These are phyloP conservation scores for Discoglossus pictus DNA, from an alignment of 2,797 vertebrate species.

Conservation along the genomic window DNA sequence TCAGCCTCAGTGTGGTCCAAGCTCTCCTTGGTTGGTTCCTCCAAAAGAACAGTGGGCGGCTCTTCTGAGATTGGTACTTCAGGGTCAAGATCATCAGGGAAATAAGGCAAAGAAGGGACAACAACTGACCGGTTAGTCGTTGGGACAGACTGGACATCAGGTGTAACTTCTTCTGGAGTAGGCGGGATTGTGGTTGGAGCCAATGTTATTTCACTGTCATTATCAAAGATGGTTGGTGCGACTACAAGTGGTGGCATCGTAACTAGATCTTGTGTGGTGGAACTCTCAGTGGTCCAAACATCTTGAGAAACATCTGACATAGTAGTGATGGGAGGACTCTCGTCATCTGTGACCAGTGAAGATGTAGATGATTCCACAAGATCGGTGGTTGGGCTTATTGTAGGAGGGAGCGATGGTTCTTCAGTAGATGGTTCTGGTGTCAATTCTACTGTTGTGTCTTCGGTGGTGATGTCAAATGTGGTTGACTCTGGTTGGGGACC, in stretches of 20 bases:
- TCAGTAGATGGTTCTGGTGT: slow-evolving; percentile 58
- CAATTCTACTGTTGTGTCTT: slow-evolving; percentile 54
- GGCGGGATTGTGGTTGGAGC: slow-evolving; percentile 47
- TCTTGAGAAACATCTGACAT: slow-evolving; percentile 42
- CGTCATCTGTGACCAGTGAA: slow-evolving; percentile 7
- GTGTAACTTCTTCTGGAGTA: slow-evolving; percentile 44
- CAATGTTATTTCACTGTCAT: slow-evolving; percentile 51
- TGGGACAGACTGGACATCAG: slow-evolving; percentile 59
- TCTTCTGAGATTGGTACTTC: slow-evolving; percentile 57
- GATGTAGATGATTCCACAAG: slow-evolving; percentile 51
- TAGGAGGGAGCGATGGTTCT: slow-evolving; percentile 58
- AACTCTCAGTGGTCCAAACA: slow-evolving; percentile 32
- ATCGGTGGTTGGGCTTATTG: slow-evolving; percentile 39
- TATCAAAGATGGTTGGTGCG: slow-evolving; percentile 57
- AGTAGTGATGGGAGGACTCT: slow-evolving; percentile 49
- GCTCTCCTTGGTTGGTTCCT: slow-evolving; percentile 63
- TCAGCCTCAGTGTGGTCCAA: slow-evolving; percentile 64
- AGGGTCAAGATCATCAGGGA: slow-evolving; percentile 58
- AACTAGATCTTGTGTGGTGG: slow-evolving; percentile 53
- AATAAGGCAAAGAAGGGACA: slow-evolving; percentile 57
- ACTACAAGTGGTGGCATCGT: slow-evolving; percentile 48
- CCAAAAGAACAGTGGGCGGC: slow-evolving; percentile 54
- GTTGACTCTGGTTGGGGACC: slow-evolving; percentile 56
- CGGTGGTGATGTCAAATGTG: slow-evolving; percentile 51
- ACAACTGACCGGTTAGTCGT: slow-evolving; percentile 55